phyloP scores from a whole-genome alignment of 2,113 vertebrate species.

The Oreamnos americanus region DNA sequence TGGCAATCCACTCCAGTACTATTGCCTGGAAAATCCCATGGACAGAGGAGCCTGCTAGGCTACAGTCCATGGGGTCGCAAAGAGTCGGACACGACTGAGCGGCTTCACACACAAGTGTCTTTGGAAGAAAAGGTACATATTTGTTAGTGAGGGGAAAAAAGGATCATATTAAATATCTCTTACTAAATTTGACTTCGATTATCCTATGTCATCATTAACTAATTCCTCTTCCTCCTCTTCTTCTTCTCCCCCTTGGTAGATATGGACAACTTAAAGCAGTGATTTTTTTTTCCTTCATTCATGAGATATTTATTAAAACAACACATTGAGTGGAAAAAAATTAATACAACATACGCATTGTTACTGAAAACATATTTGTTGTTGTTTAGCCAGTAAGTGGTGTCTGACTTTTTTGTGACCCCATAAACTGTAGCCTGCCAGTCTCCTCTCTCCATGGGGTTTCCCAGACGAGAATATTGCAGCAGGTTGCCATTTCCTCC shows the following conservation, averaged over 20 bases:
- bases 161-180: not conserved
- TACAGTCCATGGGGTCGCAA: too few species aligned
- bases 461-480: not conserved
- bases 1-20: too few species aligned
- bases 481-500: not conserved
- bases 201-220: not conserved
- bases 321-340: constrained; percentile 79
- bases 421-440: not conserved
- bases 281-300: constrained; percentile 36
- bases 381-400: not conserved
- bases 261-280: constrained; percentile 1
- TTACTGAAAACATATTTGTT: constrained; percentile 66
- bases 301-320: constrained; percentile 83
- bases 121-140: constrained; percentile 21
- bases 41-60: too few species aligned
- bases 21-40: too few species aligned
- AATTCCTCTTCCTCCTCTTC: too few species aligned
- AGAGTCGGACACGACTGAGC: too few species aligned
- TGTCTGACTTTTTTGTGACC: not conserved
- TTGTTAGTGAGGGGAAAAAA: not conserved
- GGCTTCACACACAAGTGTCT: not conserved
- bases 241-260: not conserved
- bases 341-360: constrained; percentile 69
- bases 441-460: not conserved
- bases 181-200: not conserved